Evolutionary conservation across 2,888 invertebrate genomes (phyloP).

Genomic region (Epinotia demarniana): DNA sequence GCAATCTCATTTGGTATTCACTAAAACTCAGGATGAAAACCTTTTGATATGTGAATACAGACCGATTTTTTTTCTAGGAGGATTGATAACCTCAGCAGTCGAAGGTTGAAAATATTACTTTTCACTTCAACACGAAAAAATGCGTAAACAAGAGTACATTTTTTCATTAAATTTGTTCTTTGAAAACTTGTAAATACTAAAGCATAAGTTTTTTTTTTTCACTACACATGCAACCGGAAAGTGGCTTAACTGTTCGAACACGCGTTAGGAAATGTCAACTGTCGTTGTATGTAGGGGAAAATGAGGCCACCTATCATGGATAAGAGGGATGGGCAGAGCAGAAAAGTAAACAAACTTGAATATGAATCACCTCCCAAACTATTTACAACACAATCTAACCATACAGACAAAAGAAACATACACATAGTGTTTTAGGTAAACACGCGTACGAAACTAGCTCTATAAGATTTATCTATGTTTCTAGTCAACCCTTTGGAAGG

Average conservation of each 20-base stretch:
- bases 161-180: too few species aligned
- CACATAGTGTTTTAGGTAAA: background rate
- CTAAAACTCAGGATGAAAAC: slow-evolving; percentile 16
- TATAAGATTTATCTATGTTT: background rate
- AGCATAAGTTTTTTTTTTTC: too few species aligned
- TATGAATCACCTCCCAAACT: background rate
- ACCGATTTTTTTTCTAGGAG: background rate
- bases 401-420: too few species aligned
- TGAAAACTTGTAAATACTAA: too few species aligned
- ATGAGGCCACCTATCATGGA: too few species aligned
- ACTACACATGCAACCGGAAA: too few species aligned
- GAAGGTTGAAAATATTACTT: background rate
- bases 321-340: too few species aligned
- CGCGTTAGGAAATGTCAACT: too few species aligned
- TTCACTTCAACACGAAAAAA: too few species aligned
- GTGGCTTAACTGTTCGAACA: too few species aligned
- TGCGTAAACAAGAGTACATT: too few species aligned
- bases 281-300: too few species aligned
- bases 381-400: background rate
- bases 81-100: background rate
- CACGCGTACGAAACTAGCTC: background rate
- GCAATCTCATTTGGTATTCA: slow-evolving; percentile 37
- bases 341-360: background rate
- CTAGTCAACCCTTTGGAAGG: background rate
- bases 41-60: slow-evolving; percentile 26